Evolutionary conservation across 2,888 invertebrate species (phyloP), one percentile per base, ranked within the genome.

Genomic region (Pseudolycoriella hygida): DNA sequence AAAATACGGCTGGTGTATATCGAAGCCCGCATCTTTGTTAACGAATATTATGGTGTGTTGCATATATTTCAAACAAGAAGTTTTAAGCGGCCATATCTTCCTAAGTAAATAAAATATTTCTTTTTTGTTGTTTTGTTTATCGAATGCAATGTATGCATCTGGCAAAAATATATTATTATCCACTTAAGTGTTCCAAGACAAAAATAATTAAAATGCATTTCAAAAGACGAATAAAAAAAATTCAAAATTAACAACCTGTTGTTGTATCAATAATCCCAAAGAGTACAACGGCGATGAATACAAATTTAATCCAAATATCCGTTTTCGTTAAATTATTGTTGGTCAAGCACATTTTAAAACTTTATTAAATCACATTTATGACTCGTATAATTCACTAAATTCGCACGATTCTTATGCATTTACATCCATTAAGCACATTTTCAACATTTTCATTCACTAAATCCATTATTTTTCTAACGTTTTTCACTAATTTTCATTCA

Each of bases 391-490:
- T 14, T 34, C 34, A 34, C 34, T 34, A 34, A 34, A 34, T 14
- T 14, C 15, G 15, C 34, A 34, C 15, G 15, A 34, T 14, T 14
- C 12, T 14, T 34, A 34, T 34, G 34, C 12, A 34, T 14, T 14
- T 14, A 34, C 34, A 34, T 14, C 34, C 12, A 34, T 34, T 14
- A 14, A 34, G 5, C 34, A 34, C 34, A 14, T 12, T 34, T 14
- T 34, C 34, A 34, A 14, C n/a, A 34, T 34, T 34, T 34, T 34
- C 34, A 34, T 34, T 34, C 34, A 34, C 34, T 34, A 34, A 34
- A 34, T 34, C 34, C 34, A 34, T 34, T 34, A 34, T 34, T 34
- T n/a, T 34, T 34, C 15, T 34, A 34, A 34, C 34, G 34, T 34
- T 34, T 34, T 34, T 34, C 34, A 34, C 34, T 34, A 34, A 34